Conservation (phyloP, 2,888 invertebrate species). For the Leptarthrus brevirostris region DNA sequence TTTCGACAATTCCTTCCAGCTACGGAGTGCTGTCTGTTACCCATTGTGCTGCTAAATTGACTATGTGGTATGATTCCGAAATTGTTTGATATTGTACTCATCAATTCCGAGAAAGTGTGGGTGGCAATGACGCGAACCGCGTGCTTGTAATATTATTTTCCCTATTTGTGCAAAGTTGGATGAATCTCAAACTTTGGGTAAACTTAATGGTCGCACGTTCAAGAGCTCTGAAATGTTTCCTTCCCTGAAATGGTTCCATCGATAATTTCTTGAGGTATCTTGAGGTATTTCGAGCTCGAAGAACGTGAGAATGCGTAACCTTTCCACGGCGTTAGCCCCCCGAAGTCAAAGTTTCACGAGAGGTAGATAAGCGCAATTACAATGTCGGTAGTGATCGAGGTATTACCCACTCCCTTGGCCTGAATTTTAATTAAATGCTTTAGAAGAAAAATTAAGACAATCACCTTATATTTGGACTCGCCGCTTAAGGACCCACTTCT, state of each 20-base stretch:
- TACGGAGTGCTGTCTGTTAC: not conserved
- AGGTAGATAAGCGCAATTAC: not conserved
- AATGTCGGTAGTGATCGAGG: slow-evolving; percentile 3
- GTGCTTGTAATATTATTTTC: not conserved
- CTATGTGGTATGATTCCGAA: slow-evolving; percentile 19
- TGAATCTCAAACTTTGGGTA: slow-evolving; percentile 12
- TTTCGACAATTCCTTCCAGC: too few relatives aligned
- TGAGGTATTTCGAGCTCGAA: not conserved
- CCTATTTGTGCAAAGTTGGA: slow-evolving; percentile 10
- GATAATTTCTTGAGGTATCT: slow-evolving; percentile 2
- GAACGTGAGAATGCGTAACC: not conserved
- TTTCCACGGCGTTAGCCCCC: too few relatives aligned
- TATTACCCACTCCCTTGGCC: not conserved
- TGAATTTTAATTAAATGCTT: slow-evolving; percentile 33
- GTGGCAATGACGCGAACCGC: not conserved
- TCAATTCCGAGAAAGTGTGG: slow-evolving; percentile 4
- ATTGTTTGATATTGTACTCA: slow-evolving; percentile 36
- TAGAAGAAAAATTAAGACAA: slow-evolving; percentile 22
- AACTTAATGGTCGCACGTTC: slow-evolving; percentile 21
- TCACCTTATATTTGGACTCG: slow-evolving; percentile 4
- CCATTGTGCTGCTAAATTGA: slow-evolving; percentile 20
- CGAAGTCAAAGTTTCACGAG: not conserved
- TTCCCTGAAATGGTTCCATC: not conserved
- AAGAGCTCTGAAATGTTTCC: slow-evolving; percentile 11
- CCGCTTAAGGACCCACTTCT: not conserved